Percentiles rank a stretch among this genome's conserved stretches.
These are phyloP conservation scores for Prinia subflava DNA, from an alignment of 2,113 vertebrate genomes.

Conservation along the genomic window DNA sequence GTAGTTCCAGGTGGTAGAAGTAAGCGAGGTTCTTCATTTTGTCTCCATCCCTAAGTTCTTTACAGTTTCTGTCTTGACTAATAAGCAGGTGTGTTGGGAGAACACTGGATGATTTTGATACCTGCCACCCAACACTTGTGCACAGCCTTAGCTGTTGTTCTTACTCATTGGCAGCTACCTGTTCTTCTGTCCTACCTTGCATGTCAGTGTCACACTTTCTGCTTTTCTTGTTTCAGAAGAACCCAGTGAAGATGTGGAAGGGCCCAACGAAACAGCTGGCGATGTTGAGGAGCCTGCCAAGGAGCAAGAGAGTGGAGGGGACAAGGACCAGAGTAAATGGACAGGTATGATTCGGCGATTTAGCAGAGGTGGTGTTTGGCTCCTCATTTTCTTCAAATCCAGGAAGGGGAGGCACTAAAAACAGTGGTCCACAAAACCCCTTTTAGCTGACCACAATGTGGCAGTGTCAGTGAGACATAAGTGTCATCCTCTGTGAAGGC, in stretches of 20 bases:
- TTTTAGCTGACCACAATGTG: neutral
- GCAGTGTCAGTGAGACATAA: fast-evolving
- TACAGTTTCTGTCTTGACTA: neutral
- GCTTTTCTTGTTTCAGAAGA: constrained; percentile 88
- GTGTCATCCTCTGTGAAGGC: neutral
- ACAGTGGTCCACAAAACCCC: neutral
- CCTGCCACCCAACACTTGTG: neutral
- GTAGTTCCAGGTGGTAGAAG: neutral
- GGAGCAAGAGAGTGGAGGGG: constrained; percentile 89
- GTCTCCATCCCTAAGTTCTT: neutral
- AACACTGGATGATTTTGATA: fast-evolving
- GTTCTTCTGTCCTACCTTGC: neutral
- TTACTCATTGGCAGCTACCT: neutral
- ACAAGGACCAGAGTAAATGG: constrained; percentile 93
- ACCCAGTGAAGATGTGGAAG: constrained; percentile 92
- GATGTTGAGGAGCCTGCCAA: constrained; percentile 94
- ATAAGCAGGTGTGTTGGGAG: neutral
- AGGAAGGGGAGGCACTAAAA: neutral
- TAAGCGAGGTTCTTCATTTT: neutral
- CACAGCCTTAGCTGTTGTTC: neutral
- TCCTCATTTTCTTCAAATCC: neutral
- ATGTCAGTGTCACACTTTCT: neutral
- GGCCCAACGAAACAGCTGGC: constrained; percentile 84
- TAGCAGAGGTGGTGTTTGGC: constrained; percentile 64
- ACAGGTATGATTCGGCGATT: constrained; percentile 65